Base-by-base conservation (phyloP, 2,888 invertebrate genomes). In the Drosophila sordidapex region DNA sequence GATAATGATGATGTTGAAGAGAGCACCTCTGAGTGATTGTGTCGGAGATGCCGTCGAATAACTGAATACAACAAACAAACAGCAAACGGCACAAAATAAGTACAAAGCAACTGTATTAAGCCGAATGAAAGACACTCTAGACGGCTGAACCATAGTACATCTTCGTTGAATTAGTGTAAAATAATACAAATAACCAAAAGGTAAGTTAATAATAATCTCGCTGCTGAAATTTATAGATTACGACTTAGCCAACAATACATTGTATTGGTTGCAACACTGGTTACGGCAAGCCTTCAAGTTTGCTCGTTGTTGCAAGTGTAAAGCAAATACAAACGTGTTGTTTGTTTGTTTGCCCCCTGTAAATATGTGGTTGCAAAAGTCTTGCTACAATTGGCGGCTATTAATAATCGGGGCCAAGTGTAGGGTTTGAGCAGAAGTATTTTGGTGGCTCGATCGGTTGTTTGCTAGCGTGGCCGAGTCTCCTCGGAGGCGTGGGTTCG, bases 401-500 rank as follows among this genome's bases (percentile, higher is more conserved):
- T 71, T 46, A 74, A 66, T 52, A 76, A 27, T 31, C 38, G 11
- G 13, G n/a, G n/a, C 13, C 27, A 21, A 48, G 13, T 27, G 52
- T 8, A 21, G 53, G 36, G 18, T 15, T 3, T 21, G 29, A 21
- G 13, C 25, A 67, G 60, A 54, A 58, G 36, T 54, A 13, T 46
- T 33, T 67, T 67, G 54, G 35, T 53, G 18, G 40, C 1, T 0
- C n/a, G 3, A 11, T 36, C 27, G 4, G 10, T 0, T 33, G 33
- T 4, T 8, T 31, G 92, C 91, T 91, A 91, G 91, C 91, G 92
- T 93, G 92, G 92, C 93, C 91, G 93, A 91, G 91, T 92, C 92
- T 92, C 89, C 77, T 91, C 90, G 90, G 91, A 89, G 91, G 92
- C 92, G 91, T 92, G 92, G 93, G 91, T 93, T 92, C 92, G 92